A percentile compares a stretch with the other conserved stretches of the same genome.
Evolutionary conservation across 2,113 vertebrate genomes (phyloP).

Genomic region (Oxyura jamaicensis): DNA sequence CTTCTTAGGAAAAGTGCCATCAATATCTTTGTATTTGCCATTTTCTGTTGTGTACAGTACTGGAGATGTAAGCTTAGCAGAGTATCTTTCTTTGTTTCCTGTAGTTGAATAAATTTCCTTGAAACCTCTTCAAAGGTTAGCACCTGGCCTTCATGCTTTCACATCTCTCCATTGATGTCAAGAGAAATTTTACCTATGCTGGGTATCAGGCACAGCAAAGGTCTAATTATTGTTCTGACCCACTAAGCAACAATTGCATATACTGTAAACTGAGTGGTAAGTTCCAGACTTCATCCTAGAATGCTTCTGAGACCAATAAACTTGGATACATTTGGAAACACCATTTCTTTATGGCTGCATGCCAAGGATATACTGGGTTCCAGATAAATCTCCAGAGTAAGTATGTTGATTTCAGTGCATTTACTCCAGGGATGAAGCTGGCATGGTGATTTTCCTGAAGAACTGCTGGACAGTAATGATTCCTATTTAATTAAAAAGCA

Average conservation of each 20-base stretch:
- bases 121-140: background rate
- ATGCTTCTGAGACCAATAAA: slow-evolving; percentile 55
- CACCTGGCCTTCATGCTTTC: background rate
- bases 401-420: slow-evolving; percentile 18
- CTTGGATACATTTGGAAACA: slow-evolving; percentile 47
- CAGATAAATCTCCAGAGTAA: slow-evolving; percentile 21
- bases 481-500: slow-evolving; percentile 22
- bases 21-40: background rate
- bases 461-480: slow-evolving; percentile 16
- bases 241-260: slow-evolving; percentile 35
- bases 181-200: background rate
- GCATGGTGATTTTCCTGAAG: slow-evolving; percentile 51
- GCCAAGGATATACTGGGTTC: slow-evolving; percentile 55
- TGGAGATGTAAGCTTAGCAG: background rate
- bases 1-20: background rate
- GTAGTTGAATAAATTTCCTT: background rate
- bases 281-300: slow-evolving; percentile 46
- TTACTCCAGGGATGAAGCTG: slow-evolving; percentile 40
- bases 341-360: background rate
- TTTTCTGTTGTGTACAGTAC: fast-evolving
- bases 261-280: slow-evolving; percentile 50
- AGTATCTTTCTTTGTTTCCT: background rate
- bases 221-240: background rate
- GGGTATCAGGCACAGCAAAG: background rate
- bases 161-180: background rate